Base-by-base conservation (phyloP, 2,113 vertebrate genomes). In the Lophura nycthemera region DNA sequence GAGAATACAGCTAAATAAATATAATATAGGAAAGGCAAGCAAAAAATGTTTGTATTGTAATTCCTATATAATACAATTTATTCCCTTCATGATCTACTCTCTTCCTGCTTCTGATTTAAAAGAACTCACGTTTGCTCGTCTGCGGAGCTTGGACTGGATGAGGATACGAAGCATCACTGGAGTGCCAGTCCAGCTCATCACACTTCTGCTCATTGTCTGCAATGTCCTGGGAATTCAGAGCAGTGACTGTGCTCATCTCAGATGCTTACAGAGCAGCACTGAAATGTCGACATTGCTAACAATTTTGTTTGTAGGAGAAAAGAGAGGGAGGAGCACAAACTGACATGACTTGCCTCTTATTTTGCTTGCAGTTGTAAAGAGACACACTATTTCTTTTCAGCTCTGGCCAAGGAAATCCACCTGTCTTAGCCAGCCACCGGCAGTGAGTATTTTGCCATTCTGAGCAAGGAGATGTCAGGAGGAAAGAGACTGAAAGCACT, bases 181-280 rank as follows among this genome's bases (percentile, higher is more conserved):
- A 74, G 57, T 38, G 42, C 22, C 45, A 17, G 47, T 32, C 42
- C 21, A 5, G 29, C 47, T 85, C 52, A 60, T 81, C 64, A 60
- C 54, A 13, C 20, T 73, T 36, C 24, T 0, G 0, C 52, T 64
- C 1, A 0, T 10, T 0, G 0, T 56, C 32, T 45, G 54, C 32
- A 54, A 17, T 1, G 0, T 40, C 67, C 48, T 3, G 5, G 36
- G 1, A 43, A 67, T 25, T 43, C 66, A 86, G 36, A 52, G 54
- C 66, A 45, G 13, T 0, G 0, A 11, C 47, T 67, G 45, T 21
- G 67, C 8, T 15, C 59, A 56, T 5, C 38, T 69, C 42, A 45
- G 30, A 9, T n/a, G 27, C 54, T 83, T 56, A 43, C 27, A 52
- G 29, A 74, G 19, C 9, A 36, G 7, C 7, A 32, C 32, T 54